Conservation (phyloP, 2,113 vertebrate species). For the Elgaria multicarinata region DNA sequence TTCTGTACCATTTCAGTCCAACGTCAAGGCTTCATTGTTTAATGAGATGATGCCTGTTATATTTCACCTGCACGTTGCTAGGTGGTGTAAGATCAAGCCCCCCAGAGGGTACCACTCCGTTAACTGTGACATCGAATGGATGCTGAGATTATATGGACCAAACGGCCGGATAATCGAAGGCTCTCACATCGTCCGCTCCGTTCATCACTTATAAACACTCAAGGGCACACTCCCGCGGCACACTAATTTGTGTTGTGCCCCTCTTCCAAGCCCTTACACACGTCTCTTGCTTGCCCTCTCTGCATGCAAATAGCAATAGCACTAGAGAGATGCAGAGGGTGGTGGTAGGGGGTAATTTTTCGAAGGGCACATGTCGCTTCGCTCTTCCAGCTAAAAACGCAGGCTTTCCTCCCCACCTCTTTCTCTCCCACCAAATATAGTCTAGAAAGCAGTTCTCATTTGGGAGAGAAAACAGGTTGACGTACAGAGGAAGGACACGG, state of each 20-base stretch:
- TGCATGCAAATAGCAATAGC: conserved; percentile 7
- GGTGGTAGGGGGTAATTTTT: background rate
- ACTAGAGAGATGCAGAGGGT: conserved; percentile 31
- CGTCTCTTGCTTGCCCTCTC: conserved; percentile 4
- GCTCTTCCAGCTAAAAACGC: conserved; percentile 3
- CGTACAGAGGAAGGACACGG: conserved; percentile 24
- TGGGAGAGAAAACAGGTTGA: background rate
- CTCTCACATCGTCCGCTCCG: conserved; percentile 41
- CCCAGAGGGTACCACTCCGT: conserved; percentile 12
- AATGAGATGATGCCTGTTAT: background rate
- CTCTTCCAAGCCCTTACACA: conserved; percentile 23
- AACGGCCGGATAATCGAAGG: conserved; percentile 10
- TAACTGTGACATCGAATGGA: conserved; percentile 37
- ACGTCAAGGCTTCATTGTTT: background rate
- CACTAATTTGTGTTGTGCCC: conserved; percentile 36
- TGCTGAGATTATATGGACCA: conserved; percentile 1
- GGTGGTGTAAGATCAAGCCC: conserved; percentile 29
- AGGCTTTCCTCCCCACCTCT: background rate
- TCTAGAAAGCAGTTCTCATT: conserved; percentile 23
- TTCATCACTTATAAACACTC: conserved; percentile 63
- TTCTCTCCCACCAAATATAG: background rate
- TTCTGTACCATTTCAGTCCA: conserved; percentile 35
- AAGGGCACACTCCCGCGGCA: conserved; percentile 62
- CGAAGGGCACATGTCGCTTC: background rate
- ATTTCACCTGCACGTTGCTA: conserved; percentile 20